Evolutionary conservation across 2,113 vertebrate genomes (phyloP), one percentile per base, ranked within the genome.

Genomic region (Riparia riparia): DNA sequence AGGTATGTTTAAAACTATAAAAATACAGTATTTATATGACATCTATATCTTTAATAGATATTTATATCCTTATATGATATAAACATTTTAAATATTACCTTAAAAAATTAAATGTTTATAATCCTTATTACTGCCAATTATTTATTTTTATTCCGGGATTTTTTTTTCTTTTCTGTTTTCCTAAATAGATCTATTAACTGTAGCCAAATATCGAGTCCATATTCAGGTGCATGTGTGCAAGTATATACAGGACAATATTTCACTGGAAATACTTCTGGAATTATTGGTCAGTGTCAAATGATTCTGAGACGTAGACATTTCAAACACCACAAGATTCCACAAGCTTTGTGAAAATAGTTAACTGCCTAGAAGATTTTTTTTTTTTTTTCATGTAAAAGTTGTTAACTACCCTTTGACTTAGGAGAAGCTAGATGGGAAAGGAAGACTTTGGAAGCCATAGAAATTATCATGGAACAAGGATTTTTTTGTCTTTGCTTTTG

Each of bases 91-190:
- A 66, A 9, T 18, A 37, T 31, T 47, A 19, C 12, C 57, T 92
- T 71, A 79, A 89, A 74, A 53, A 32, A 89, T 50, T 13, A 32
- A 34, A 3, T 6, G 14, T 31, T 31, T 21, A 29, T 34, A 61
- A 37, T 42, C 13, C 20, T n/a, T 37, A 25, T 25, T 60, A 7
- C 0, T 17, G 12, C 1, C 29, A 14, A 14, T 28, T 37, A 42
- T 29, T 56, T 12, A 3, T 14, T 63, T 85, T 39, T 39, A 41
- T 49, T 71, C 58, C 12, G 42, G 20, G 8, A 73, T 77, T 28
- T 0, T 0, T 13, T 0, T 1, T 0, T 63, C 54, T 70, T 39
- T 0, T 29, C 28, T 50, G 12, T 42, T 74, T 74, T 85, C 29
- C 10, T 70, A 57, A 70, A 37, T 25, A 73, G 3, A n/a, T 70